Evolutionary conservation across 2,797 vertebrate genomes (phyloP).

Genomic region (Artibeus jamaicensis): DNA sequence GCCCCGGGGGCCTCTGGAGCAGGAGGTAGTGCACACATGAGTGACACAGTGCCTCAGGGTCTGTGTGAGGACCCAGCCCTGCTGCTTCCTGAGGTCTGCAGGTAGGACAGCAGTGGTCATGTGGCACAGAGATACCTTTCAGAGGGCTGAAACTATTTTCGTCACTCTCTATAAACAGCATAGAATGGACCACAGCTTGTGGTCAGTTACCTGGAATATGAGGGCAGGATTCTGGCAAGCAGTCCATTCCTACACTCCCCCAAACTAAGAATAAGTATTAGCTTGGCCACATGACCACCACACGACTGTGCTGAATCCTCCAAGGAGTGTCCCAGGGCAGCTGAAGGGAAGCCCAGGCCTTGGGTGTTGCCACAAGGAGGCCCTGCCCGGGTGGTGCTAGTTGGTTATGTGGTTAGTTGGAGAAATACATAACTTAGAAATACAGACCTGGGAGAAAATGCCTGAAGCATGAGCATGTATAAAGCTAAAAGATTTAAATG

Average conservation of each 20-base stretch:
- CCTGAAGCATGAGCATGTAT: not conserved
- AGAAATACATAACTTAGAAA: not conserved
- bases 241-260: not conserved
- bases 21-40: not conserved
- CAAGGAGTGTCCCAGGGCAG: not conserved
- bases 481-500: not conserved
- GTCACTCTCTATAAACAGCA: constrained; percentile 6
- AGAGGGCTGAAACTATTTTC: constrained; percentile 3
- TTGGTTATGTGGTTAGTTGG: not conserved
- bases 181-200: not conserved
- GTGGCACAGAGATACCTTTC: constrained; percentile 31
- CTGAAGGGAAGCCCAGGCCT: not conserved
- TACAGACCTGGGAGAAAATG: not conserved
- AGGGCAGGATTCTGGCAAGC: not conserved
- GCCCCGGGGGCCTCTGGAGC: not conserved
- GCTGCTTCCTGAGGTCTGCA: not conserved
- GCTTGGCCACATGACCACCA: not conserved
- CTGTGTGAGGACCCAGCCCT: not conserved
- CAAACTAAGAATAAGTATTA: not conserved
- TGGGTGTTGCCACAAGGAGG: not conserved
- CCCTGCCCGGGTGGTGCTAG: not conserved
- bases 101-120: not conserved
- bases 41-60: not conserved
- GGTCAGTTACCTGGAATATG: constrained; percentile 21
- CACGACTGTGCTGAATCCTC: not conserved